Conservation (phyloP, 2,888 invertebrate genomes). For the Criorhina ranunculi region DNA sequence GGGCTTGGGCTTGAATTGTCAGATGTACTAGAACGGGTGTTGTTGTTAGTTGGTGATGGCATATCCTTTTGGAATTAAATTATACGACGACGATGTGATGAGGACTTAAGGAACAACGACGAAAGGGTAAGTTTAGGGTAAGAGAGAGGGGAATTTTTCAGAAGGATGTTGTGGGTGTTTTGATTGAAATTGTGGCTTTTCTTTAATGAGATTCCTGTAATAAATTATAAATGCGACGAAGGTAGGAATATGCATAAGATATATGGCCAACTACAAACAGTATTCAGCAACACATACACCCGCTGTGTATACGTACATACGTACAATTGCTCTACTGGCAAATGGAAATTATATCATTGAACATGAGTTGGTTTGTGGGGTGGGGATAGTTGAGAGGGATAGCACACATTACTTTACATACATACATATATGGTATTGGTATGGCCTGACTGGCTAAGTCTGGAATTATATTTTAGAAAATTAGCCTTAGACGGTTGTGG, state of each 20-base stretch:
- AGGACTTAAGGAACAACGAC: conserved; percentile 75
- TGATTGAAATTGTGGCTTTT: conserved; percentile 78
- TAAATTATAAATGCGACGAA: conserved; percentile 78
- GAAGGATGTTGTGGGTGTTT: conserved; percentile 77
- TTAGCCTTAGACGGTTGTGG: conserved; percentile 72
- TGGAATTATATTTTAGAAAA: conserved; percentile 74
- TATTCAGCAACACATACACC: conserved; percentile 50
- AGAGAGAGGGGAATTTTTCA: conserved; percentile 58
- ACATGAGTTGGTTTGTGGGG: conserved; percentile 55
- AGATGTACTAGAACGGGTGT: conserved; percentile 64
- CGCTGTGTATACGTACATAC: too few species aligned
- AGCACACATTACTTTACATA: conserved; percentile 44
- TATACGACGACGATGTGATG: conserved; percentile 76
- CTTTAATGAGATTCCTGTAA: conserved; percentile 78
- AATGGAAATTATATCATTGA: conserved; percentile 72
- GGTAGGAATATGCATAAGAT: conserved; percentile 77
- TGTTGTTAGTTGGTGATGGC: conserved; percentile 73
- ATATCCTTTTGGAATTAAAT: conserved; percentile 75
- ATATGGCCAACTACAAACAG: conserved; percentile 71
- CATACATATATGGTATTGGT: conserved; percentile 6
- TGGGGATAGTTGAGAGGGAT: conserved; percentile 19
- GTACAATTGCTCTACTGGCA: conserved; percentile 60
- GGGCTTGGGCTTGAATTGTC: conserved; percentile 72
- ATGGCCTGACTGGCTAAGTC: conserved; percentile 62
- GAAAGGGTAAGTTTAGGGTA: conserved; percentile 64